phyloP scores from a whole-genome alignment of 2,113 vertebrate species.

The Hiodon tergisus region DNA sequence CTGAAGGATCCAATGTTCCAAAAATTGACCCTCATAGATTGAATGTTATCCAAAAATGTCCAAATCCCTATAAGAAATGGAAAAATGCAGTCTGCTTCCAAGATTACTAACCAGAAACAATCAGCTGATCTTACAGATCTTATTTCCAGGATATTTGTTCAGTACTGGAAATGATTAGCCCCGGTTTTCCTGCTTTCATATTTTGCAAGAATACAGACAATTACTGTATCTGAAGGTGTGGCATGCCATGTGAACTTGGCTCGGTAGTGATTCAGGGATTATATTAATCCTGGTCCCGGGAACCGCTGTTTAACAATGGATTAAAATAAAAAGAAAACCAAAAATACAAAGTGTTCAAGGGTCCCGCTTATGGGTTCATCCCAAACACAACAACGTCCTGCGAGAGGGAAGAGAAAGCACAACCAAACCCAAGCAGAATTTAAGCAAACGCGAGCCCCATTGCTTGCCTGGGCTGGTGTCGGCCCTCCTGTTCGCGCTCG shows the following conservation, averaged over 20 bases:
- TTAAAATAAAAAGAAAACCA: no score
- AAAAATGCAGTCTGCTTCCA: not conserved
- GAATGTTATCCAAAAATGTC: not conserved
- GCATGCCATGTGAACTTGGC: not conserved
- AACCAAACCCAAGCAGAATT: no score
- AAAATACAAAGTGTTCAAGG: no score
- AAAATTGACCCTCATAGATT: not conserved
- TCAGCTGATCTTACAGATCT: not conserved
- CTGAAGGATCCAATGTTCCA: not conserved
- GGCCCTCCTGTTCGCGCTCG: no score
- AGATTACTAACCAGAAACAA: not conserved
- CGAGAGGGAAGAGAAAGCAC: no score
- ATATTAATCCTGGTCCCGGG: no score
- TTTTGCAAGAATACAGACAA: not conserved
- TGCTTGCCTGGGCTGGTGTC: no score
- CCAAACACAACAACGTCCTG: no score
- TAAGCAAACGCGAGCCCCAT: no score
- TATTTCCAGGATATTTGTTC: conserved; percentile 16
- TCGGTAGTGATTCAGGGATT: no score
- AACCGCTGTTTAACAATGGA: no score
- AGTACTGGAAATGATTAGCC: not conserved
- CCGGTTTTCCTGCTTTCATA: not conserved
- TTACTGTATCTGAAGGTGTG: not conserved
- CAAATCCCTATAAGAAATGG: not conserved
- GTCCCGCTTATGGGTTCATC: no score